phyloP scores from a whole-genome alignment of 1,140 invertebrate species.

The Aphelenchoides fujianensis region DNA sequence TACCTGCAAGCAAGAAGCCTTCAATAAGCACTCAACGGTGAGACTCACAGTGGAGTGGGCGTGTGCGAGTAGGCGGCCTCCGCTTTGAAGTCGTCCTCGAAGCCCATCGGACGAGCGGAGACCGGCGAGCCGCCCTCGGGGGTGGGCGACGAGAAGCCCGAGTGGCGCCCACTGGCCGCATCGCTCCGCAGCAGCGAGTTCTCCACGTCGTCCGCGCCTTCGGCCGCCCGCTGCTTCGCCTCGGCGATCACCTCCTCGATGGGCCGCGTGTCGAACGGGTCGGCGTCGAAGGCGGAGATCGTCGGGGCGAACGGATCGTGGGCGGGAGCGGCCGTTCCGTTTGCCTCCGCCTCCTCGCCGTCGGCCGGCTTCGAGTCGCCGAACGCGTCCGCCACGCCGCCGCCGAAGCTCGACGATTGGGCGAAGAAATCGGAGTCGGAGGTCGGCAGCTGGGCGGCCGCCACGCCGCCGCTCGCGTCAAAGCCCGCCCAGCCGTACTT shows the following conservation, averaged over 20 bases:
- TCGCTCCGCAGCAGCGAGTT: conserved; percentile 20
- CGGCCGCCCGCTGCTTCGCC: conserved; percentile 53
- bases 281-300: conserved; percentile 42
- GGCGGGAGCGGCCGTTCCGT: neutral
- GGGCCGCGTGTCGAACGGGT: conserved; percentile 57
- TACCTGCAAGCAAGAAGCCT: too few species aligned
- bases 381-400: conserved; percentile 35
- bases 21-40: too few species aligned
- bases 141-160: conserved; percentile 50
- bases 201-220: conserved; percentile 27
- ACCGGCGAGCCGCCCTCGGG: conserved; percentile 60
- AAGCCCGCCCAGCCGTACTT: conserved; percentile 49
- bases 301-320: conserved; percentile 36
- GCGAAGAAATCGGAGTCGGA: conserved; percentile 56
- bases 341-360: neutral
- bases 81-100: conserved; percentile 61
- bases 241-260: conserved; percentile 59
- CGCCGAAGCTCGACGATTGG: conserved; percentile 20
- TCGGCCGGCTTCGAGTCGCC: too few species aligned
- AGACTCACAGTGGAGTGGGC: too few species aligned
- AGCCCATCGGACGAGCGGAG: conserved; percentile 48
- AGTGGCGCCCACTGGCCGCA: neutral
- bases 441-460: conserved; percentile 41
- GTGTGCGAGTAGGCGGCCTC: conserved; percentile 6
- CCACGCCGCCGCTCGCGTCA: conserved; percentile 30